These are phyloP conservation scores for Euborellia annulipes DNA, from an alignment of 1,140 invertebrate species.

Conservation along the genomic window DNA sequence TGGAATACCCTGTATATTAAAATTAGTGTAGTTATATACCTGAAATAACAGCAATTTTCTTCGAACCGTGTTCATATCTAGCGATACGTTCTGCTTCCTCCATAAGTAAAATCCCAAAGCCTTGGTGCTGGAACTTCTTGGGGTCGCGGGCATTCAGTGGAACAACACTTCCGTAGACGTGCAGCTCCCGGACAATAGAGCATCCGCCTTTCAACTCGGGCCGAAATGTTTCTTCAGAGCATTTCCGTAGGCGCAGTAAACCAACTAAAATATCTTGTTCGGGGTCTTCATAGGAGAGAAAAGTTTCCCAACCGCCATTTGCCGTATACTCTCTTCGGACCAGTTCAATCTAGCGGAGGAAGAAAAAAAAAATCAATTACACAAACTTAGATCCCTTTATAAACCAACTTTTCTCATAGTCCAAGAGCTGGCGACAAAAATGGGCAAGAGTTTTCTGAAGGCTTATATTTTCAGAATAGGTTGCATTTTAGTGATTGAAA, in stretches of 20 bases:
- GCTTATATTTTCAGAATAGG: too few species aligned
- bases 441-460: too few species aligned
- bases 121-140: slow-evolving; percentile 96
- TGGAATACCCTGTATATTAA: too few species aligned
- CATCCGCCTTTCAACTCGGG: slow-evolving; percentile 62
- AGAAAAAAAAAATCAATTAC: too few species aligned
- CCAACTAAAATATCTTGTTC: slow-evolving; percentile 95
- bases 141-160: slow-evolving; percentile 88
- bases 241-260: slow-evolving; percentile 82
- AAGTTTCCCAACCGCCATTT: slow-evolving; percentile 98
- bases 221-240: slow-evolving; percentile 69
- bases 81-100: slow-evolving; percentile 97
- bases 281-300: slow-evolving; percentile 95
- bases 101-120: slow-evolving; percentile 94
- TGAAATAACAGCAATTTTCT: slow-evolving; percentile 93
- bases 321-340: slow-evolving; percentile 91
- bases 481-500: too few species aligned
- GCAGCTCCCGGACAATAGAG: slow-evolving; percentile 91
- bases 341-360: slow-evolving; percentile 76
- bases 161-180: slow-evolving; percentile 96
- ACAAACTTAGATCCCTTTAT: too few species aligned
- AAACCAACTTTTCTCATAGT: too few species aligned
- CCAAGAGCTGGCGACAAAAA: too few species aligned
- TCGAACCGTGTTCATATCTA: slow-evolving; percentile 77
- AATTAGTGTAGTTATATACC: too few species aligned